These are phyloP conservation scores for Drosophila neonasuta DNA, from an alignment of 2,888 invertebrate genomes.

Conservation along the genomic window DNA sequence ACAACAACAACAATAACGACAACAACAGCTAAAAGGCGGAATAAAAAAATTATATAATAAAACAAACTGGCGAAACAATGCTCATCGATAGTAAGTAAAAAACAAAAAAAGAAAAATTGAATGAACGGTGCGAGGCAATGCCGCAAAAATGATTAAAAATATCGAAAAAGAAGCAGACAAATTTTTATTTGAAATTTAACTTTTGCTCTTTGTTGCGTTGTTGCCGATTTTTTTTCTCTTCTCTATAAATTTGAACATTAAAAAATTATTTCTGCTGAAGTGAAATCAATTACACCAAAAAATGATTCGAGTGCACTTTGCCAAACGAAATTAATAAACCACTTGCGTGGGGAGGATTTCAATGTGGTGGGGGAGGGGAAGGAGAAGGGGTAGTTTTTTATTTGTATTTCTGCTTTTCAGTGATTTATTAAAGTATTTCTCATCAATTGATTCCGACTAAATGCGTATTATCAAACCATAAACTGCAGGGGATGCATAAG, in stretches of 20 bases:
- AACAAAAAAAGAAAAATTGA: not conserved
- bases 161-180: constrained; percentile 34
- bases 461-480: constrained; percentile 71
- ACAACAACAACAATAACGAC: constrained; percentile 4
- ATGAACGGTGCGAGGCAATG: constrained; percentile 12
- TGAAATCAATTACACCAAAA: constrained; percentile 70
- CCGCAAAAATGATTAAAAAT: constrained; percentile 49
- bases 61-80: constrained; percentile 56
- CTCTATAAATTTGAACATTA: constrained; percentile 40
- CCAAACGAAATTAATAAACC: constrained; percentile 57
- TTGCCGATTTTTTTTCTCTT: not conserved
- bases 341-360: constrained; percentile 5
- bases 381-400: not conserved
- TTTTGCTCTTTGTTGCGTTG: constrained; percentile 23
- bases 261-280: constrained; percentile 41
- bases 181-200: constrained; percentile 36
- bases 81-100: constrained; percentile 9
- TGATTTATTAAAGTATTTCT: constrained; percentile 67
- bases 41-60: constrained; percentile 43
- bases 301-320: constrained; percentile 63
- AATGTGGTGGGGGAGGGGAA: too few relatives aligned
- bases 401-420: constrained; percentile 17
- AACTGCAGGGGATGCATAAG: constrained; percentile 19
- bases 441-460: constrained; percentile 67
- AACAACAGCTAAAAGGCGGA: constrained; percentile 20